Conservation (phyloP, 2,797 vertebrate species). For the Fistularia tabacaria region DNA sequence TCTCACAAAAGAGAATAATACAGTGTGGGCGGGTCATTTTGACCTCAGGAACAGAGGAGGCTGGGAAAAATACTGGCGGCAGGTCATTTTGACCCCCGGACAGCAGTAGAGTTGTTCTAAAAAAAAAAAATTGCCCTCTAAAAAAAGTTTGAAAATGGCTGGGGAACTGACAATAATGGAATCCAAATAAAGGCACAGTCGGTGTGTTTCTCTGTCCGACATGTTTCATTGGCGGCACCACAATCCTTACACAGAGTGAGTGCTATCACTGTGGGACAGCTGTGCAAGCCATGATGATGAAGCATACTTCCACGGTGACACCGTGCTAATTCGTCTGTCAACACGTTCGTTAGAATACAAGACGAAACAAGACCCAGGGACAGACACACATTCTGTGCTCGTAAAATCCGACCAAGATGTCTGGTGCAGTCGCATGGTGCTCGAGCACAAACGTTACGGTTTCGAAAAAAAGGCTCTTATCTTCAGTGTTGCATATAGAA, state of each 20-base stretch:
- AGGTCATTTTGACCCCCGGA: too few relatives aligned
- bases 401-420: constrained; percentile 46
- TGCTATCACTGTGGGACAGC: constrained; percentile 68
- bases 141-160: not conserved
- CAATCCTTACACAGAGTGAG: constrained; percentile 49
- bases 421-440: constrained; percentile 23
- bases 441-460: constrained; percentile 37
- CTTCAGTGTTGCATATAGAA: constrained; percentile 40
- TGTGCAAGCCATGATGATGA: constrained; percentile 52
- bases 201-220: constrained; percentile 15
- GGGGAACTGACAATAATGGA: constrained; percentile 6
- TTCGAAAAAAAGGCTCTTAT: constrained; percentile 51
- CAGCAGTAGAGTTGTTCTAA: constrained; percentile 6
- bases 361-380: constrained; percentile 31
- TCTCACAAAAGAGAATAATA: too few relatives aligned
- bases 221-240: constrained; percentile 40
- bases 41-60: too few relatives aligned
- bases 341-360: constrained; percentile 56
- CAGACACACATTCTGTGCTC: constrained; percentile 37
- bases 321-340: constrained; percentile 69
- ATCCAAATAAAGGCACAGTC: constrained; percentile 29
- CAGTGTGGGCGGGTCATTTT: too few relatives aligned
- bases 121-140: not conserved
- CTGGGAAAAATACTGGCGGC: too few relatives aligned
- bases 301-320: constrained; percentile 51